Base-by-base conservation (phyloP, 2,113 vertebrate genomes). In the Gobiocypris rarus region DNA sequence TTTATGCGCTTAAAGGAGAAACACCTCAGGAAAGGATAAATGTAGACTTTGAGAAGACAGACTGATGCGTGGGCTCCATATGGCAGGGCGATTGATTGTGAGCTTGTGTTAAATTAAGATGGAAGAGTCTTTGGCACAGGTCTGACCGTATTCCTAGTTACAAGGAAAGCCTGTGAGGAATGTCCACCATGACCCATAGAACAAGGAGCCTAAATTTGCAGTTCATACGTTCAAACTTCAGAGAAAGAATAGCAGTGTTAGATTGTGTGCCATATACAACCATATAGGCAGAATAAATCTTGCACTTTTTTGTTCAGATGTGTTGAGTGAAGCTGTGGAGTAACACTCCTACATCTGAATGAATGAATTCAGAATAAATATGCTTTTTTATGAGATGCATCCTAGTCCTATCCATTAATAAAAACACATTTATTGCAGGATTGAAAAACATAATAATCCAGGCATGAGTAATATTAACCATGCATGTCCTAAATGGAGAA, bases 21-120 rank as follows among this genome's bases (percentile, higher is more conserved):
- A 91, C 92, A 92, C 92, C 89, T 92, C 92, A 91, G 90, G 89
- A 91, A 90, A 92, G 89, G 90, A 90, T 93, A 91, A 92, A 93
- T 91, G 84, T 88, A 87, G 81, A 82, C 89, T 89, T 83, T 86
- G 82, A 89, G 86, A 88, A 92, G 91, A 91, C 91, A 87, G 89
- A 19, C 86, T 83, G 75, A 85, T 91, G 88, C 88, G 92, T 94
- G 92, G 90, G 85, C 88, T 89, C 91, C 93, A 94, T 93, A 94
- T 93, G 93, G 90, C 84, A 90, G 75, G 31, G 9, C 14, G 48
- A 65, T 24, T 31, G 73, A 81, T 17, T n/a, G 4, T 14, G 24
- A 73, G 19, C 48, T 10, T 52, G 3, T 73, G 6, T 24, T 70
- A 41, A 31, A 31, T 82, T 59, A 48, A 54, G 48, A 15, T 56